Conservation (phyloP, 2,113 vertebrate genomes). For the Callithrix jacchus region DNA sequence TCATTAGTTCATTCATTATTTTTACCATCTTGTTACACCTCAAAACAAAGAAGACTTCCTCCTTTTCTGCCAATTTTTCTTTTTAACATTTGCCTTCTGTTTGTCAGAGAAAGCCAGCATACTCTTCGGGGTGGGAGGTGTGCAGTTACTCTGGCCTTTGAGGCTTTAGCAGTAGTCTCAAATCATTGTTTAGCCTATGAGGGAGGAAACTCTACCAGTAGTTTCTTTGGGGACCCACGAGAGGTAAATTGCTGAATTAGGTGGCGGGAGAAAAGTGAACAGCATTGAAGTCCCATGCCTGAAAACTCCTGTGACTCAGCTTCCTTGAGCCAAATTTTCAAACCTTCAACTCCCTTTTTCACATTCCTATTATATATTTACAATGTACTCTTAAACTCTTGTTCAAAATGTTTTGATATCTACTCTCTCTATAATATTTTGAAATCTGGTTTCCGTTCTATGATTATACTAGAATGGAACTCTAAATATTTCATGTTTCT, state of each 20-base stretch:
- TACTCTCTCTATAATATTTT: neutral
- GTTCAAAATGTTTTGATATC: neutral
- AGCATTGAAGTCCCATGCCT: neutral
- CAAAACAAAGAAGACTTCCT: neutral
- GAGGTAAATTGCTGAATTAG: neutral
- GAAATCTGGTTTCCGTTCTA: neutral
- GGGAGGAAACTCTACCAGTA: neutral
- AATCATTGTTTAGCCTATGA: neutral
- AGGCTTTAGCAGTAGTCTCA: neutral
- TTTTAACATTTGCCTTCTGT: neutral
- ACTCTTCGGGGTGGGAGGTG: fast-evolving
- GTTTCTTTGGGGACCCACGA: neutral
- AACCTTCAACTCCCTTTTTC: neutral
- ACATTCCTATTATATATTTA: neutral
- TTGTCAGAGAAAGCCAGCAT: neutral
- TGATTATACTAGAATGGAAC: neutral
- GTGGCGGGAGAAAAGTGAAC: too few species aligned
- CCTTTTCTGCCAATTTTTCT: neutral
- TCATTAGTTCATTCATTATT: neutral
- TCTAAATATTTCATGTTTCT: neutral
- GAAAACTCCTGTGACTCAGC: neutral
- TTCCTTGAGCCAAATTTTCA: neutral
- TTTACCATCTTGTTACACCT: neutral
- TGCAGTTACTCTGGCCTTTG: neutral
- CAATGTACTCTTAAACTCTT: neutral